phyloP scores from a whole-genome alignment of 2,113 vertebrate species.

The Ellobius talpinus region DNA sequence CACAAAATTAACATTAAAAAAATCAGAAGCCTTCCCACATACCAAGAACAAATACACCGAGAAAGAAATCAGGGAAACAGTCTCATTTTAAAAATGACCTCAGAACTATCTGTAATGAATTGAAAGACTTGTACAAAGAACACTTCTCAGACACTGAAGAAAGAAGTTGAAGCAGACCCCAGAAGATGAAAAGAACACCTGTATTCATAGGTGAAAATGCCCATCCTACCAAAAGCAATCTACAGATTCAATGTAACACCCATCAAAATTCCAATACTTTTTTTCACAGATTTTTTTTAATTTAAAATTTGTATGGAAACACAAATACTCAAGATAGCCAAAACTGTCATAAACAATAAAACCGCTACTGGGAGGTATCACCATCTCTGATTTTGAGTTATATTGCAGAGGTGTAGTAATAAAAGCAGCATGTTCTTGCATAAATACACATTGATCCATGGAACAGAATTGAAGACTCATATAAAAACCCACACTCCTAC shows the following conservation, averaged over 20 bases:
- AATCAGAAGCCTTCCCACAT: background rate
- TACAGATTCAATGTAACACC: background rate
- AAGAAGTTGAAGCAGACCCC: background rate
- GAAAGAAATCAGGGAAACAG: background rate
- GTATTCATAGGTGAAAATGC: background rate
- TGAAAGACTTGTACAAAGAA: background rate
- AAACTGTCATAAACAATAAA: background rate
- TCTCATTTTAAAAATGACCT: background rate
- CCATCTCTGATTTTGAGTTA: background rate
- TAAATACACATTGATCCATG: background rate
- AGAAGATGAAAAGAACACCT: background rate
- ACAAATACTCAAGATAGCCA: background rate
- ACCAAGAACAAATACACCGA: background rate
- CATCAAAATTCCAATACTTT: background rate
- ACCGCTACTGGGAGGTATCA: background rate
- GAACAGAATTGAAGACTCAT: background rate
- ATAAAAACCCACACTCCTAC: background rate
- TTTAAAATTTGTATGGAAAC: background rate
- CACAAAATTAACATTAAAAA: background rate
- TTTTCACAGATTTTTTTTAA: background rate
- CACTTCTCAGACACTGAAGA: background rate
- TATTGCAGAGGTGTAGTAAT: background rate
- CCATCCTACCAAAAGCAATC: background rate
- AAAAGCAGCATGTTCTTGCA: background rate
- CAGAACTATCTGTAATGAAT: background rate